Percentiles rank a stretch among this genome's conserved stretches.
Conservation (phyloP, 2,113 vertebrate species). For the Artemisiospiza belli region DNA sequence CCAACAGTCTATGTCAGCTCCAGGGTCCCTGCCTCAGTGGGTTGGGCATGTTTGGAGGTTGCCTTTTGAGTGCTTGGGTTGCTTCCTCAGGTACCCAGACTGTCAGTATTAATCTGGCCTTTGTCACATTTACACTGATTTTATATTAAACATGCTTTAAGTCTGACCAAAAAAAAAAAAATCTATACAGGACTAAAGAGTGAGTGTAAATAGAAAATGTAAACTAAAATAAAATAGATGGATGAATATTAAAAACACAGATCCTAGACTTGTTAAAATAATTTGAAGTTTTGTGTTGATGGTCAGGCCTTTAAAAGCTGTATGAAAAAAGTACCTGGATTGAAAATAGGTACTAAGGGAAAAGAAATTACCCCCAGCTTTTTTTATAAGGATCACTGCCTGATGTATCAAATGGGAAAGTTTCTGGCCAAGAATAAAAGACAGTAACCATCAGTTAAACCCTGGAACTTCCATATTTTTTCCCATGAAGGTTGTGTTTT, state of each 20-base stretch:
- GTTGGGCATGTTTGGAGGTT: not conserved
- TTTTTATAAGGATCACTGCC: not conserved
- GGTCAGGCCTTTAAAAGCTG: not conserved
- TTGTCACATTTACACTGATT: not conserved
- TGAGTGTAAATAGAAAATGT: not conserved
- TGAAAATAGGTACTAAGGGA: not conserved
- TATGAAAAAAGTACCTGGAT: not conserved
- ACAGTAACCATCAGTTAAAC: not conserved
- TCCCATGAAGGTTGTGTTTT: not conserved
- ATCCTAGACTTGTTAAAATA: not conserved
- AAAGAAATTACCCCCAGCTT: not conserved
- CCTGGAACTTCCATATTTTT: not conserved
- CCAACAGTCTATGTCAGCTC: not conserved
- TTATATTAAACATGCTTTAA: not conserved
- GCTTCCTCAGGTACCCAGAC: not conserved
- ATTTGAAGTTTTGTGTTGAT: not conserved
- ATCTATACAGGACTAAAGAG: not conserved
- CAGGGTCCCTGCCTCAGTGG: fast-evolving
- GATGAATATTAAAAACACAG: not conserved
- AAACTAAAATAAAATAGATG: not conserved
- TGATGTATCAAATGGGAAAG: not conserved
- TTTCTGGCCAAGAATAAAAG: not conserved
- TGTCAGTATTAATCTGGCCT: not conserved
- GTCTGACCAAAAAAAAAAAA: not conserved
- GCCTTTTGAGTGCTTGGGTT: not conserved